Percentiles rank a stretch among this genome's conserved stretches.
Conservation (phyloP, 2,888 invertebrate genomes). For the Rhabditophanes sp. region DNA sequence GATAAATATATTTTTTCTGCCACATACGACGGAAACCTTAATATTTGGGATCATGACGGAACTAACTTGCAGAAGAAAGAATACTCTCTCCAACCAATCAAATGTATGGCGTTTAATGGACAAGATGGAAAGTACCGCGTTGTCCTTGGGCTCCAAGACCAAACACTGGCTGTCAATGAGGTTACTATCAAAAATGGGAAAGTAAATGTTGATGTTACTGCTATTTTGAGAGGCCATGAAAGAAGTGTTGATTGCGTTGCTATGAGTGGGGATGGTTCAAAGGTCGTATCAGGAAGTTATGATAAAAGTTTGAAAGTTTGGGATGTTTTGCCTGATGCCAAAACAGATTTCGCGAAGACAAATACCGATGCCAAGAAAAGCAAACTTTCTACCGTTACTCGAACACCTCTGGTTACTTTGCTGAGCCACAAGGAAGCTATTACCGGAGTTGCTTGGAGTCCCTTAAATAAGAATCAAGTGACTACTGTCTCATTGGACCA, state of each 20-base stretch:
- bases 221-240: constrained; percentile 69
- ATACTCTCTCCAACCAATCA: constrained; percentile 12
- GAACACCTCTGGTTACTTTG: constrained; percentile 61
- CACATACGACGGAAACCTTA: constrained; percentile 32
- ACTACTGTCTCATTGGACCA: constrained; percentile 87
- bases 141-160: constrained; percentile 26
- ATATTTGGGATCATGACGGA: constrained; percentile 20
- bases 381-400: constrained; percentile 4
- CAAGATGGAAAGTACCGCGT: constrained; percentile 9
- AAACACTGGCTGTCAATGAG: constrained; percentile 20
- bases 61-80: constrained; percentile 16
- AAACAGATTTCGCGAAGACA: constrained; percentile 7
- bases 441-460: constrained; percentile 63
- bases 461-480: constrained; percentile 54
- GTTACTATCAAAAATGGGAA: constrained; percentile 7
- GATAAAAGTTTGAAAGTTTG: constrained; percentile 48
- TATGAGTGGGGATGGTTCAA: constrained; percentile 55
- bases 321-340: constrained; percentile 33
- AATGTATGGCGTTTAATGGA: constrained; percentile 7
- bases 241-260: constrained; percentile 74
- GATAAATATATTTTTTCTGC: constrained; percentile 27
- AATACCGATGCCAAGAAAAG: constrained; percentile 15
- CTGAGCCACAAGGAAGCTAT: constrained; percentile 82
- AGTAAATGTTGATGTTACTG: constrained; percentile 1
- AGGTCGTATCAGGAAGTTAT: constrained; percentile 48